Conservation (phyloP, 1,140 invertebrate genomes). For the Drosophila mauritiana region DNA sequence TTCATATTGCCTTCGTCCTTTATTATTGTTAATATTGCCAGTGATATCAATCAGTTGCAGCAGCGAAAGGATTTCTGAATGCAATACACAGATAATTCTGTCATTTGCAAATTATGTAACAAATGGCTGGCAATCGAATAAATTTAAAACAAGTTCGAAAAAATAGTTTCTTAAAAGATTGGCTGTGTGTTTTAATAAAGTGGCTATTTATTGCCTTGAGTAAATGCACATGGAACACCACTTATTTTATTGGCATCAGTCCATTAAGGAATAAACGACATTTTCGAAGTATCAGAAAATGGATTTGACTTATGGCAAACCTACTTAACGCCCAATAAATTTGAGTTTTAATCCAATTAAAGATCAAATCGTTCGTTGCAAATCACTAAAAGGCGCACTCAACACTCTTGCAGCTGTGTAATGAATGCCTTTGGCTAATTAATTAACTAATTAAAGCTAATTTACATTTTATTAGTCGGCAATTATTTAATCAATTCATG, state of each 20-base stretch:
- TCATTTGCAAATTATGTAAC: slow-evolving; percentile 26
- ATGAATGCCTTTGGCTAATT: slow-evolving; percentile 57
- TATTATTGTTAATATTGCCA: slow-evolving; percentile 53
- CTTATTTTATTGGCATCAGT: slow-evolving; percentile 18
- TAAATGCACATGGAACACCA: slow-evolving; percentile 17
- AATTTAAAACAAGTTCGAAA: slow-evolving; percentile 20
- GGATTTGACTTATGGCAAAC: slow-evolving; percentile 1
- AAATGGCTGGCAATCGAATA: slow-evolving; percentile 35
- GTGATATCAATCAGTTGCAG: slow-evolving; percentile 62
- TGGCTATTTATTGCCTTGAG: slow-evolving; percentile 8
- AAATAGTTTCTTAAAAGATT: slow-evolving; percentile 5
- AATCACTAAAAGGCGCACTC: slow-evolving; percentile 12
- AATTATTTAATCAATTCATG: slow-evolving; percentile 69
- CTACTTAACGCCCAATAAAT: slow-evolving; percentile 6
- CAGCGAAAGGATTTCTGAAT: slow-evolving; percentile 4
- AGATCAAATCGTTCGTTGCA: slow-evolving; percentile 28
- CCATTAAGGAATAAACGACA: slow-evolving; percentile 13
- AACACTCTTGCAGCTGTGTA: slow-evolving; percentile 21
- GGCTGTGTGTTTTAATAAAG: slow-evolving; percentile 10
- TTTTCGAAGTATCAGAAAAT: slow-evolving; percentile 4
- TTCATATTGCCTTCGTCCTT: slow-evolving; percentile 28
- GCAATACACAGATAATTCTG: slow-evolving; percentile 32
- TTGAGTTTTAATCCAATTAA: slow-evolving; percentile 35
- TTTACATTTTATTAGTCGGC: slow-evolving; percentile 68
- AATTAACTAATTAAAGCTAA: slow-evolving; percentile 68